phyloP scores from a whole-genome alignment of 2,797 vertebrate genomes.

The Spondyliosoma cantharus region DNA sequence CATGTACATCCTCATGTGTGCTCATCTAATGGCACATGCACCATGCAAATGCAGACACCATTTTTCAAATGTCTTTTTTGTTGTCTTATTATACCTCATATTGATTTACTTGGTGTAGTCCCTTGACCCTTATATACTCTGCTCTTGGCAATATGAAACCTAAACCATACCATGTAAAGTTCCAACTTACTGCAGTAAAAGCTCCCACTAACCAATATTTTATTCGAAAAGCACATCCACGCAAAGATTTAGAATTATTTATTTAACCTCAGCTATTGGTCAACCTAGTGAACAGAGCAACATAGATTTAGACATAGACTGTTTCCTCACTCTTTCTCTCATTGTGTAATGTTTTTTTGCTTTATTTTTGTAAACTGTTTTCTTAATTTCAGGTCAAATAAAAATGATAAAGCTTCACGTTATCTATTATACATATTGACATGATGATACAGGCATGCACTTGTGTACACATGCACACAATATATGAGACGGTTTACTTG shows the following conservation, averaged over 20 bases:
- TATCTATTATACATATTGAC: background rate
- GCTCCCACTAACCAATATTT: constrained; percentile 5
- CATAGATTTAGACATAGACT: background rate
- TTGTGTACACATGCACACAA: background rate
- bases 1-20: constrained; percentile 35
- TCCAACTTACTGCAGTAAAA: constrained; percentile 24
- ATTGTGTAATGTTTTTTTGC: background rate
- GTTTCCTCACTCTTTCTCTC: background rate
- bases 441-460: background rate
- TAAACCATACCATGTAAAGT: constrained; percentile 43
- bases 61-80: constrained; percentile 64
- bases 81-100: constrained; percentile 71
- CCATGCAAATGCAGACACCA: constrained; percentile 49
- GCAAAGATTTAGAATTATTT: background rate
- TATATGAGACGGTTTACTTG: background rate
- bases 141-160: constrained; percentile 65
- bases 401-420: background rate
- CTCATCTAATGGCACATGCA: too few species aligned
- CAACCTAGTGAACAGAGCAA: background rate
- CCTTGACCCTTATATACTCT: constrained; percentile 69
- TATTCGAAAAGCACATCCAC: constrained; percentile 13
- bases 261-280: background rate
- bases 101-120: constrained; percentile 81
- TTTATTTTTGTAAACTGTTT: background rate
- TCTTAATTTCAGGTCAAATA: background rate